phyloP scores from a whole-genome alignment of 2,888 invertebrate species.

The Mimachlamys varia region DNA sequence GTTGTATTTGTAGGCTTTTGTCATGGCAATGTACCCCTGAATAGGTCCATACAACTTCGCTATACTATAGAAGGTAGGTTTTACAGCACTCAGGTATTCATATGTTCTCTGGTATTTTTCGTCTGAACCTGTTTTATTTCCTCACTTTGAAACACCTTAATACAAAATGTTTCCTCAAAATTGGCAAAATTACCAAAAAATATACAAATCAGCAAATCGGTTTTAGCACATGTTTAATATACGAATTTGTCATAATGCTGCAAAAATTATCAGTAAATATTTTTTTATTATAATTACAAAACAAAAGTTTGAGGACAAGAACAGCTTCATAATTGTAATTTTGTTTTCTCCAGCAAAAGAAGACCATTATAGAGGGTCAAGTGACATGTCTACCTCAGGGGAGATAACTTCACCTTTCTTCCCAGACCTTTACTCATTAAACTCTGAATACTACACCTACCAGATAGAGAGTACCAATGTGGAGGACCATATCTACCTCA shows the following conservation, averaged over 20 bases:
- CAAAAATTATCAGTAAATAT: no score
- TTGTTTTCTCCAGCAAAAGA: not conserved
- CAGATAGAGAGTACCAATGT: constrained; percentile 49
- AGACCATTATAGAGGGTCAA: not conserved
- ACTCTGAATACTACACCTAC: constrained; percentile 62
- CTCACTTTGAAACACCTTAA: no score
- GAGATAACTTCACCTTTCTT: constrained; percentile 61
- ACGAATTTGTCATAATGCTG: no score
- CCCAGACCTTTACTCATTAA: constrained; percentile 60
- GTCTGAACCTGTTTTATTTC: no score
- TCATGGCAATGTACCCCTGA: constrained; percentile 43
- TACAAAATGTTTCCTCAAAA: no score
- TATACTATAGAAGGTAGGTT: not conserved
- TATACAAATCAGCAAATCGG: no score
- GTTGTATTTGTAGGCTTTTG: constrained; percentile 59
- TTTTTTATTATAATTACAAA: no score
- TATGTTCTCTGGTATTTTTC: no score
- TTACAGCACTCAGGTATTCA: no score
- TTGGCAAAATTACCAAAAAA: no score
- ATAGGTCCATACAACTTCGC: not conserved
- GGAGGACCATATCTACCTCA: constrained; percentile 56
- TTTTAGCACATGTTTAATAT: no score
- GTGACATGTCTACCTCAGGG: constrained; percentile 41
- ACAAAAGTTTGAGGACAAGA: no score
- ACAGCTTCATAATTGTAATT: not conserved